Evolutionary conservation across 2,113 vertebrate genomes (phyloP).

Genomic region (Cavia porcellus): DNA sequence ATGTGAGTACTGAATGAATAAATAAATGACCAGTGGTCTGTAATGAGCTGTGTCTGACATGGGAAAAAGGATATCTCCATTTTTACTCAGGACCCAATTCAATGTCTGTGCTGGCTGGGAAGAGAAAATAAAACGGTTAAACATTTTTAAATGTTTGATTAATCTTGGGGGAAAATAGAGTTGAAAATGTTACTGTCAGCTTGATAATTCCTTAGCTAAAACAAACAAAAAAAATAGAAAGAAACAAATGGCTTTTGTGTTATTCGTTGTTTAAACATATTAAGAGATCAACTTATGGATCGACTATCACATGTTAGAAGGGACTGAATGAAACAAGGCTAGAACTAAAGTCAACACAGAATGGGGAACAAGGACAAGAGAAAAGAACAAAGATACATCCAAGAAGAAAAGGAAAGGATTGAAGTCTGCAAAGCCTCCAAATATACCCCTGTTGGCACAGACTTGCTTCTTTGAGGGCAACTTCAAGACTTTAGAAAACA

Average conservation of each 20-base stretch:
- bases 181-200: neutral
- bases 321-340: neutral
- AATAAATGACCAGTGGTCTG: neutral
- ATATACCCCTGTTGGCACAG: neutral
- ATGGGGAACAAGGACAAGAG: neutral
- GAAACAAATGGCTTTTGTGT: neutral
- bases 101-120: neutral
- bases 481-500: neutral
- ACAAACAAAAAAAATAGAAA: neutral
- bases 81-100: constrained; percentile 5
- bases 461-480: neutral
- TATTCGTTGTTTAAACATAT: neutral
- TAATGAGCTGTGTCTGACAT: neutral
- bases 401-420: neutral
- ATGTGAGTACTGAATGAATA: neutral
- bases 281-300: neutral
- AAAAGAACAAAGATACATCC: neutral
- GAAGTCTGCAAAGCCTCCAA: neutral
- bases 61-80: neutral
- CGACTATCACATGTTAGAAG: neutral
- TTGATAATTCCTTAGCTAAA: constrained; percentile 2
- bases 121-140: constrained; percentile 15
- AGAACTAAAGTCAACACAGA: neutral
- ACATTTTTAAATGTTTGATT: neutral
- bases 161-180: neutral